Conservation (phyloP, 2,113 vertebrate species). For the Hippotragus niger region DNA sequence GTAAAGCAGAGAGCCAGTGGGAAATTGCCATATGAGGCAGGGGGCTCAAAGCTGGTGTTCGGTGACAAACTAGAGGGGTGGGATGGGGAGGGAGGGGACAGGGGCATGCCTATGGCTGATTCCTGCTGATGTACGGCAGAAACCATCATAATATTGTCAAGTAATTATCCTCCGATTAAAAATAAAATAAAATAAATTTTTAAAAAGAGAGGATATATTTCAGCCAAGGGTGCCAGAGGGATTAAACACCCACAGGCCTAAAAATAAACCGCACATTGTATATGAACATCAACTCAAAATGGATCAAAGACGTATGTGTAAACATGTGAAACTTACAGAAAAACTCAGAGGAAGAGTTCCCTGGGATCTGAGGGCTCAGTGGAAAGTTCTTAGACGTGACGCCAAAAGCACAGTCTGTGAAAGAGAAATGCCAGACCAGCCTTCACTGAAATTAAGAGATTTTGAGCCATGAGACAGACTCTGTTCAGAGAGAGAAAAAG, state of each 20-base stretch:
- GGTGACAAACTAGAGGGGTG: neutral
- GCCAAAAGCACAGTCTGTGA: neutral
- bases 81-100: neutral
- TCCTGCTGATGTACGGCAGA: neutral
- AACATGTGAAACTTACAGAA: neutral
- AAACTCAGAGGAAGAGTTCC: neutral
- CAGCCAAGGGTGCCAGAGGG: neutral
- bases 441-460: neutral
- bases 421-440: neutral
- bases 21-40: neutral
- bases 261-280: neutral
- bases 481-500: too few species aligned
- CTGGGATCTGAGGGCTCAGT: neutral
- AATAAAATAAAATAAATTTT: neutral
- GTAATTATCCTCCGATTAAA: neutral
- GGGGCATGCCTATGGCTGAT: neutral
- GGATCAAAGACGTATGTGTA: neutral
- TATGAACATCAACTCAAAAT: neutral
- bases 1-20: neutral
- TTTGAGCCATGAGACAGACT: neutral
- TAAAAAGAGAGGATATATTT: neutral
- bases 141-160: neutral
- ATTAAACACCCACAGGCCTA: neutral
- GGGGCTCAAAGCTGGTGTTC: neutral
- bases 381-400: neutral